phyloP scores from a whole-genome alignment of 2,888 invertebrate species.

The Melanargia galathea region DNA sequence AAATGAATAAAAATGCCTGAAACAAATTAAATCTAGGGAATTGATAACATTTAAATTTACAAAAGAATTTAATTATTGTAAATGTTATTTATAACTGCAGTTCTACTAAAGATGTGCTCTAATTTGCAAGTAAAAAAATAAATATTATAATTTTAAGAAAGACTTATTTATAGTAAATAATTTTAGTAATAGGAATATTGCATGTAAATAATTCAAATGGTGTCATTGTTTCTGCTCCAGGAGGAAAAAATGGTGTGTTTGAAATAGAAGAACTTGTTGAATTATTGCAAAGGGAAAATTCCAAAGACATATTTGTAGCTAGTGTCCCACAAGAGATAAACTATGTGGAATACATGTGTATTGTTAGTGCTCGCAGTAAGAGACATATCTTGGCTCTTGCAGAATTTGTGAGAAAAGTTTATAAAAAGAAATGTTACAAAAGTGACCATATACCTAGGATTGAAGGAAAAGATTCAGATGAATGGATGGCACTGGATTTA shows the following conservation, averaged over 20 bases:
- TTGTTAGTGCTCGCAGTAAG: constrained; percentile 88
- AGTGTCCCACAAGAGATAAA: constrained; percentile 87
- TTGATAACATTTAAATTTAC: no score
- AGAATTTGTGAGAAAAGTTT: constrained; percentile 88
- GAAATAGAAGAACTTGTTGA: constrained; percentile 93
- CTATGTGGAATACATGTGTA: constrained; percentile 93
- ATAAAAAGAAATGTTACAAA: constrained; percentile 85
- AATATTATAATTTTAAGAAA: no score
- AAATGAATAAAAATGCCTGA: no score
- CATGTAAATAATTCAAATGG: background rate
- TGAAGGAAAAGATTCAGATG: constrained; percentile 88
- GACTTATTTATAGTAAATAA: no score
- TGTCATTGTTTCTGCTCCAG: constrained; percentile 75
- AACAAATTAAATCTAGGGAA: background rate
- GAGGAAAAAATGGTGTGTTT: constrained; percentile 91
- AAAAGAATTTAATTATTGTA: no score
- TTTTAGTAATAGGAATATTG: no score
- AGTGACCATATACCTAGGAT: constrained; percentile 87
- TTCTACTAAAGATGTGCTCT: no score
- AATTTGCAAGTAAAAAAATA: no score
- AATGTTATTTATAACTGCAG: no score
- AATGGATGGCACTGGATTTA: constrained; percentile 96
- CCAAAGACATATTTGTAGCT: constrained; percentile 90
- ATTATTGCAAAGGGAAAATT: constrained; percentile 89
- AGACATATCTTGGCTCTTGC: constrained; percentile 89